Evolutionary conservation across 2,888 invertebrate species (phyloP).

Genomic region (Eupithecia insigniata): DNA sequence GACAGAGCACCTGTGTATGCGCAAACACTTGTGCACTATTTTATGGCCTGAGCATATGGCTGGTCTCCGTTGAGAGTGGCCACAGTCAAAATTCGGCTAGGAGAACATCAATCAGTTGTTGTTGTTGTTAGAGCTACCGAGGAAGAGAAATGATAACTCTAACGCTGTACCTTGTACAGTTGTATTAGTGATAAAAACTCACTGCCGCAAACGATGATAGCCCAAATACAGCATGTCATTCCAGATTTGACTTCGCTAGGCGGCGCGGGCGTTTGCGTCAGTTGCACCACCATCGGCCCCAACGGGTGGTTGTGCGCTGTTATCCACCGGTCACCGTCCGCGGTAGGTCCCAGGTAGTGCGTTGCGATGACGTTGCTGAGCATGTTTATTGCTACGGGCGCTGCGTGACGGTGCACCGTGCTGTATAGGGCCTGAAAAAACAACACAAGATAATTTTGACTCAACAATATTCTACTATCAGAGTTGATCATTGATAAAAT

Average conservation of each 20-base stretch:
- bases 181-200: background rate
- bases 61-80: no score
- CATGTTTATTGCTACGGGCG: conserved; percentile 80
- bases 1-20: no score
- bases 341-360: conserved; percentile 35
- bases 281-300: background rate
- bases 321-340: conserved; percentile 47
- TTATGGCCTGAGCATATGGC: no score
- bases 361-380: conserved; percentile 71
- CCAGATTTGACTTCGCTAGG: conserved; percentile 39
- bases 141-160: no score
- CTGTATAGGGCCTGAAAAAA: conserved; percentile 73
- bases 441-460: no score
- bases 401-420: conserved; percentile 78
- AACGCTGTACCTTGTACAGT: no score
- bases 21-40: no score
- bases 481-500: no score
- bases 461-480: no score
- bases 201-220: conserved; percentile 10
- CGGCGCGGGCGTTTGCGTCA: background rate
- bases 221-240: conserved; percentile 43
- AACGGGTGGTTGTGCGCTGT: conserved; percentile 56
- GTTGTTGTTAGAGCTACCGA: no score
- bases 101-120: no score
- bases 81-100: no score